Percentiles rank a stretch among this genome's conserved stretches.
Conservation (phyloP, 2,888 invertebrate species). For the Microctonus brassicae region DNA sequence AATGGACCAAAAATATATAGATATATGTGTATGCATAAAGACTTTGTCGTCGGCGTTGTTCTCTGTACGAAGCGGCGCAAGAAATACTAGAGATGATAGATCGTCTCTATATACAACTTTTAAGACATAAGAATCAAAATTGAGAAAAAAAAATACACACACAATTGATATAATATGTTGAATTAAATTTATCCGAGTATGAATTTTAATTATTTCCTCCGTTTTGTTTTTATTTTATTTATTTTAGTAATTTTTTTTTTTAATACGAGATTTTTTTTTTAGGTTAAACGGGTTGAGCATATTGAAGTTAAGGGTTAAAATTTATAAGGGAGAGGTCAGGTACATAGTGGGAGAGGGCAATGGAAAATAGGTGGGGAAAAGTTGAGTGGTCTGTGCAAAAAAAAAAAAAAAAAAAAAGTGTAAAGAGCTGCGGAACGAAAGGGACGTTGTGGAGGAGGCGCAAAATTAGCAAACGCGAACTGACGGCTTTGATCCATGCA, state of each 20-base stretch:
- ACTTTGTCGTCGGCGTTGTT: conserved; percentile 43
- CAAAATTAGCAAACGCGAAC: conserved; percentile 53
- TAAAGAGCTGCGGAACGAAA: conserved; percentile 28
- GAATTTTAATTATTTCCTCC: too few relatives aligned
- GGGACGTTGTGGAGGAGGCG: conserved; percentile 26
- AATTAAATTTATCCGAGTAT: neutral
- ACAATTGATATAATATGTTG: neutral
- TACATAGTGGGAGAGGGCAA: neutral
- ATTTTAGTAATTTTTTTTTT: neutral
- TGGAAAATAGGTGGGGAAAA: neutral
- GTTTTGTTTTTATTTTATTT: too few relatives aligned
- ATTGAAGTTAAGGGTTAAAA: conserved; percentile 25
- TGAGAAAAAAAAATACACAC: neutral
- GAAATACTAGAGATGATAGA: conserved; percentile 26
- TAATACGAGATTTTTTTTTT: neutral
- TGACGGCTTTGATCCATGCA: conserved; percentile 39
- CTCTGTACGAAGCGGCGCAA: conserved; percentile 40
- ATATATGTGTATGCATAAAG: conserved; percentile 6
- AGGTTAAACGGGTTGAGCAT: neutral
- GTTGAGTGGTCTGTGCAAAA: conserved; percentile 15
- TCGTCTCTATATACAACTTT: neutral
- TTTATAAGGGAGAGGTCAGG: conserved; percentile 6
- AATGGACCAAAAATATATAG: conserved; percentile 49
- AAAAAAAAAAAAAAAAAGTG: conserved; percentile 19
- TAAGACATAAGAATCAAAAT: neutral